Evolutionary conservation across 2,113 vertebrate species (phyloP).

Genomic region (human): DNA sequence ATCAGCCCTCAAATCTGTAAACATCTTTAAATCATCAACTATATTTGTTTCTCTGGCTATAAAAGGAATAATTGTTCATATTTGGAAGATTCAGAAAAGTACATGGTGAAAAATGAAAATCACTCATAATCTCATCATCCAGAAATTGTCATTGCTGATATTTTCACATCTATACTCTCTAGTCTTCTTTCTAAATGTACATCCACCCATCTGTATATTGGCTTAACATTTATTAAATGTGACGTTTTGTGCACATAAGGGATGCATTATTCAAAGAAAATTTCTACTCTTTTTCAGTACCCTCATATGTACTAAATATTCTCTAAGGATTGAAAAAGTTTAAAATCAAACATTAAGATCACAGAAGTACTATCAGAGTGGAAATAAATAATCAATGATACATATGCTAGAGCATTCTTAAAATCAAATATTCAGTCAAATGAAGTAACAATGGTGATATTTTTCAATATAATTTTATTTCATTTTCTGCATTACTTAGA

Average conservation of each 20-base stretch:
- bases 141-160: background rate
- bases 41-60: slow-evolving; percentile 28
- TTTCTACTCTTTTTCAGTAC: background rate
- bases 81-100: slow-evolving; percentile 35
- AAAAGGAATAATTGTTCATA: slow-evolving; percentile 7
- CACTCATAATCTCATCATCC: background rate
- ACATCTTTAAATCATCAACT: slow-evolving; percentile 4
- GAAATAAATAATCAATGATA: background rate
- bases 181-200: background rate
- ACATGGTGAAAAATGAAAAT: background rate
- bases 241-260: background rate
- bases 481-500: background rate
- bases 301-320: background rate
- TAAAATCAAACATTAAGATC: slow-evolving; percentile 45
- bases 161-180: background rate
- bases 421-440: slow-evolving; percentile 48
- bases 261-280: slow-evolving; percentile 37
- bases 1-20: background rate
- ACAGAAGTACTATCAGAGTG: slow-evolving; percentile 22
- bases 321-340: slow-evolving; percentile 1
- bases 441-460: background rate
- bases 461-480: slow-evolving; percentile 34
- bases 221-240: slow-evolving; percentile 25
- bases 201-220: background rate
- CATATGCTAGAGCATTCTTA: background rate